Evolutionary conservation across 1,140 invertebrate genomes (phyloP).

Genomic region (Scaptodrosophila lebanonensis): DNA sequence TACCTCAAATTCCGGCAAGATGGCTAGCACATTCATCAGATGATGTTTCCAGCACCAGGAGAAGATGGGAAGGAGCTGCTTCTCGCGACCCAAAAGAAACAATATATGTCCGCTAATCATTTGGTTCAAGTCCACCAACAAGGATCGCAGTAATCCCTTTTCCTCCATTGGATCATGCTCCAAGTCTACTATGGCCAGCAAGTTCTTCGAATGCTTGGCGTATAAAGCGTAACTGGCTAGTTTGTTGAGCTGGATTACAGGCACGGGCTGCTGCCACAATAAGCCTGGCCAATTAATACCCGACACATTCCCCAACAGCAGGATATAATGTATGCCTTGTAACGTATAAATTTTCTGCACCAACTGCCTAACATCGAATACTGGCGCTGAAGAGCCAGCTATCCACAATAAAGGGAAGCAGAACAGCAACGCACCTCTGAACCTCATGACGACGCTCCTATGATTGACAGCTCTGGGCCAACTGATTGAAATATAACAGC

Average conservation of each 20-base stretch:
- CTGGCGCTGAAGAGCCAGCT: neutral
- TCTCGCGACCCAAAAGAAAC: no score
- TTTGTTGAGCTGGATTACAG: conserved; percentile 27
- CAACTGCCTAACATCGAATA: neutral
- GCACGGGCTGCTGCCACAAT: conserved; percentile 21
- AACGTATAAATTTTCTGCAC: conserved; percentile 15
- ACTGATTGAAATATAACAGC: no score
- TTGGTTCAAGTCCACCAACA: conserved; percentile 30
- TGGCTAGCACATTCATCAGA: conserved; percentile 45
- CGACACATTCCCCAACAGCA: conserved; percentile 13
- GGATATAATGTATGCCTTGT: conserved; percentile 30
- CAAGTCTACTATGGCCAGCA: conserved; percentile 29
- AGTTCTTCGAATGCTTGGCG: conserved; percentile 8
- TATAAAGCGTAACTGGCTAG: conserved; percentile 1
- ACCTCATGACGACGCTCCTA: conserved; percentile 14
- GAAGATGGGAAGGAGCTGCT: conserved; percentile 9
- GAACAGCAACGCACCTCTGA: conserved; percentile 1
- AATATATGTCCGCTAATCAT: no score
- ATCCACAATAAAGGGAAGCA: conserved; percentile 3
- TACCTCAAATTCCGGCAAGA: conserved; percentile 47
- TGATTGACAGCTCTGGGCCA: no score
- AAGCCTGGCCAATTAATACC: neutral
- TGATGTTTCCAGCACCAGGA: conserved; percentile 46
- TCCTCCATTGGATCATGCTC: conserved; percentile 8
- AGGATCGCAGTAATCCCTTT: conserved; percentile 8